Conservation (phyloP, 2,113 vertebrate genomes). For the Trematocara nigrifrons region DNA sequence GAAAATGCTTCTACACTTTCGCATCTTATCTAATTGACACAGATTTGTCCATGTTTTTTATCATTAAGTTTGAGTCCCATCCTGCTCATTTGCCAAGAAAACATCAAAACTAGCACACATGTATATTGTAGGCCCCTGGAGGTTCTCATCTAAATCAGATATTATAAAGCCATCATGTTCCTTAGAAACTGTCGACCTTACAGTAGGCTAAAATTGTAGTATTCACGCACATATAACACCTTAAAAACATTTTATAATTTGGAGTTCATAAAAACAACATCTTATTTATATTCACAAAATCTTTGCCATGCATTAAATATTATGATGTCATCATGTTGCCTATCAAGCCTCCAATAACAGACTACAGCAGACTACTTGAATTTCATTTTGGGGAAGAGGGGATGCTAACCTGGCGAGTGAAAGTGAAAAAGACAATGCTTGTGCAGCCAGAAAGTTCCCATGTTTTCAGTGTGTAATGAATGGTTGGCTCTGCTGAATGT, state of each 20-base stretch:
- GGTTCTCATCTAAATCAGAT: neutral
- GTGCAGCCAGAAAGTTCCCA: neutral
- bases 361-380: neutral
- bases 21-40: neutral
- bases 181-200: neutral
- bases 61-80: neutral
- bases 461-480: neutral
- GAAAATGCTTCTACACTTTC: neutral
- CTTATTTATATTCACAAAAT: neutral
- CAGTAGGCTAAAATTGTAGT: neutral
- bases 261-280: neutral
- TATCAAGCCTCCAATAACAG: neutral
- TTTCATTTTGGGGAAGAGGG: neutral
- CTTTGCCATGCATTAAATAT: neutral
- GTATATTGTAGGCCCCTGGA: neutral
- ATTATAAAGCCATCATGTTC: neutral
- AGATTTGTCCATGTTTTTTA: neutral
- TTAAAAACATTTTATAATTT: neutral
- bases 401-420: neutral
- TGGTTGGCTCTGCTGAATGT: neutral
- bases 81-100: neutral
- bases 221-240: accelerated
- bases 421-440: neutral
- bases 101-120: neutral
- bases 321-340: neutral